Conservation (phyloP, 2,797 vertebrate genomes). For the Paramormyrops hopkinsi region DNA sequence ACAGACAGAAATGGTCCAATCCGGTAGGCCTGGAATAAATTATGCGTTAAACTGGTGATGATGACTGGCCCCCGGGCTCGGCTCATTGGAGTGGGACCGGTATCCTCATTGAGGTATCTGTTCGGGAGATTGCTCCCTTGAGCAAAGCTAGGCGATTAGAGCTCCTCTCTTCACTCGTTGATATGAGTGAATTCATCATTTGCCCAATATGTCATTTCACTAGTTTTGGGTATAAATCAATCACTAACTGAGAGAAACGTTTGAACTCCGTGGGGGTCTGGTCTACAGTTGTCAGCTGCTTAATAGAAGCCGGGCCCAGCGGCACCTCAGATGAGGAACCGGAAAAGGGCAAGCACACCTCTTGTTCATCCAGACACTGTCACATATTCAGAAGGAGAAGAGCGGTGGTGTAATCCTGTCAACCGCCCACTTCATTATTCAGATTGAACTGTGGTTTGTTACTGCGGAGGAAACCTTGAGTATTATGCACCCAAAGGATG, state of each 20-base stretch:
- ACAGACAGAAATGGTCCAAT: neutral
- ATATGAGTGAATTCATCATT: constrained; percentile 7
- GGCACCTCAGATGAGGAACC: neutral
- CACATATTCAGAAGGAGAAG: neutral
- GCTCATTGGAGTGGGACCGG: neutral
- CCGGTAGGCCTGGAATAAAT: neutral
- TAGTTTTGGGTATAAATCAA: neutral
- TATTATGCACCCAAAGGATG: neutral
- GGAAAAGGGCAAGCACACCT: neutral
- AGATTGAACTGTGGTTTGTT: neutral
- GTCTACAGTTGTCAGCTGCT: neutral
- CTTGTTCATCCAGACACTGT: neutral
- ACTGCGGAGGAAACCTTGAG: neutral
- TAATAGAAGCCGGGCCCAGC: neutral
- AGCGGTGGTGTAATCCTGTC: neutral
- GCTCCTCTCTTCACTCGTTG: neutral
- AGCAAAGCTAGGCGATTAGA: neutral
- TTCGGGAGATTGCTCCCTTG: neutral
- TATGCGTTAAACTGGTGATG: neutral
- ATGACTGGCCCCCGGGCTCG: neutral
- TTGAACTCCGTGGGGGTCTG: neutral
- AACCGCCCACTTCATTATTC: neutral
- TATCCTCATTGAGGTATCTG: neutral
- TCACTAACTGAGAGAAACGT: constrained; percentile 3
- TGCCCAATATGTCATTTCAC: neutral